Conservation (phyloP, 2,888 invertebrate species). For the Auanema freiburgensis region DNA sequence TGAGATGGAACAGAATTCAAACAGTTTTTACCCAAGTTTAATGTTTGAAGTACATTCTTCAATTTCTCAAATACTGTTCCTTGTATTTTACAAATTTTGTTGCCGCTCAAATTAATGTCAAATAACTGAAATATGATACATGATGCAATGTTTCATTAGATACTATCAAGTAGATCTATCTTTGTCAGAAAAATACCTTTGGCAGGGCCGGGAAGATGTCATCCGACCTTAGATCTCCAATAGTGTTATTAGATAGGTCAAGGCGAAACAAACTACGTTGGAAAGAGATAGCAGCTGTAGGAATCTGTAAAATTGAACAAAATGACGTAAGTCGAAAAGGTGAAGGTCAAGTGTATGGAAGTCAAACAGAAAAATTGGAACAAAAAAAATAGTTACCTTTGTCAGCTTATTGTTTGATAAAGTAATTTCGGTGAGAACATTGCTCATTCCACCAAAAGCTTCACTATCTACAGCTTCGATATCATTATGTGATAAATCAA, state of each 20-base stretch:
- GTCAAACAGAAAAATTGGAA: neutral
- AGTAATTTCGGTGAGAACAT: constrained; percentile 54
- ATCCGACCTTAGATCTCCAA: constrained; percentile 49
- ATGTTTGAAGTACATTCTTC: constrained; percentile 59
- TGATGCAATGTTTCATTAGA: neutral
- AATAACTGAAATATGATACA: constrained; percentile 47
- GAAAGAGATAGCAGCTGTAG: constrained; percentile 44
- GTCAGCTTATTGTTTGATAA: constrained; percentile 50
- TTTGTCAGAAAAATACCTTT: constrained; percentile 45
- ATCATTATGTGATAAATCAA: constrained; percentile 56
- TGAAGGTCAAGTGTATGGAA: constrained; percentile 4
- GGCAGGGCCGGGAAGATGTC: constrained; percentile 53
- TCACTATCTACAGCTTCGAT: constrained; percentile 45
- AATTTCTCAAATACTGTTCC: constrained; percentile 58
- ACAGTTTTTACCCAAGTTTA: constrained; percentile 62
- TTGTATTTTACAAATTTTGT: constrained; percentile 58
- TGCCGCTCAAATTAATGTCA: constrained; percentile 61
- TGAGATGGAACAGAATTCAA: constrained; percentile 57
- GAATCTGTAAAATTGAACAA: constrained; percentile 29
- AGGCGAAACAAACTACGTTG: constrained; percentile 51
- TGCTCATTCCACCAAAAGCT: constrained; percentile 60
- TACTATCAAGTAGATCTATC: constrained; percentile 10
- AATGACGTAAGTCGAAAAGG: neutral
- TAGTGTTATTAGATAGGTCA: constrained; percentile 62
- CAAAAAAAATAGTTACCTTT: no score